Percentiles rank a stretch among this genome's conserved stretches.
Evolutionary conservation across 2,797 vertebrate genomes (phyloP).

Genomic region (Enteromius anoplus): DNA sequence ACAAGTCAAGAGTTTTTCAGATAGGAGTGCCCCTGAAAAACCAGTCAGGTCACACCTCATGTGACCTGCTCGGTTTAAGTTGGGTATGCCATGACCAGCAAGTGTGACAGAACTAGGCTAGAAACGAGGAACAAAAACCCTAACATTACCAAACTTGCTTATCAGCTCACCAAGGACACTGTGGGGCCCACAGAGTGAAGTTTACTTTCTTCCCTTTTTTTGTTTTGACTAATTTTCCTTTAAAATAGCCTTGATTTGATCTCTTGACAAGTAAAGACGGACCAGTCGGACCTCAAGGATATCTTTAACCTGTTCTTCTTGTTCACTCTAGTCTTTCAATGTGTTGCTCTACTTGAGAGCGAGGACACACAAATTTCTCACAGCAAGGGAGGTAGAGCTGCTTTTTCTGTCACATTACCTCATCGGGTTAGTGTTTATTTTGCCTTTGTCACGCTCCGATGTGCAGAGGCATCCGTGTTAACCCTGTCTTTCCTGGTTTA

Average conservation of each 20-base stretch:
- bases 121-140: constrained; percentile 6
- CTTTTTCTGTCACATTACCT: constrained; percentile 69
- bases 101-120: constrained; percentile 8
- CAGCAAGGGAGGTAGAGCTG: constrained; percentile 56
- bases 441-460: constrained; percentile 62
- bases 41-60: constrained; percentile 38
- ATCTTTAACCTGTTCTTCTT: not conserved
- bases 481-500: constrained; percentile 53
- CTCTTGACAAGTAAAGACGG: not conserved
- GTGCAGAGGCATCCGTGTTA: constrained; percentile 41
- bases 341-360: constrained; percentile 16
- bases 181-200: not conserved
- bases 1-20: constrained; percentile 22
- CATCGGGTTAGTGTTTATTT: constrained; percentile 70
- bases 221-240: not conserved
- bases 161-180: constrained; percentile 22
- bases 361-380: constrained; percentile 50
- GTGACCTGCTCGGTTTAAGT: constrained; percentile 16
- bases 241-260: constrained; percentile 3
- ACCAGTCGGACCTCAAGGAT: constrained; percentile 25
- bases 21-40: constrained; percentile 37
- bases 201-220: constrained; percentile 9
- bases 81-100: not conserved
- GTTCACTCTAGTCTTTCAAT: constrained; percentile 8
- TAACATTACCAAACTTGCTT: constrained; percentile 8